Evolutionary conservation across 2,113 vertebrate genomes (phyloP).

Genomic region (Lepisosteus oculatus): DNA sequence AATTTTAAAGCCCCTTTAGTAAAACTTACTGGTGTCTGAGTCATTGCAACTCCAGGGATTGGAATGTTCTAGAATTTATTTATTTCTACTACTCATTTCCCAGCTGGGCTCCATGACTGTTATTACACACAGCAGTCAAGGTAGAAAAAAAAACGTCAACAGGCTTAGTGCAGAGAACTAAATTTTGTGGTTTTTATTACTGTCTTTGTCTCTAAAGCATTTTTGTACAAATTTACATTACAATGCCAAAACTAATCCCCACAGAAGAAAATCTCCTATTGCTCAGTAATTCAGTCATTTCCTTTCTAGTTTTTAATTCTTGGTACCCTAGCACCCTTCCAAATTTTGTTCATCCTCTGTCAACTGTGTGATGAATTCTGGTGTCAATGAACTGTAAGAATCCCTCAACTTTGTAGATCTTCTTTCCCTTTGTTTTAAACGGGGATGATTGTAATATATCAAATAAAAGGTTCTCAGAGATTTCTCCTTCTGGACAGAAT

Average conservation of each 20-base stretch:
- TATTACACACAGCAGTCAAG: constrained; percentile 38
- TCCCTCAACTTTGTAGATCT: too few species aligned
- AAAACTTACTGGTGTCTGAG: constrained; percentile 22
- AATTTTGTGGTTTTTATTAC: constrained; percentile 11
- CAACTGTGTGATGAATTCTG: constrained; percentile 2
- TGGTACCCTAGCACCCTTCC: not conserved
- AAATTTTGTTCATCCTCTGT: not conserved
- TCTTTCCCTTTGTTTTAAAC: too few species aligned
- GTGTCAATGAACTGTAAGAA: not conserved
- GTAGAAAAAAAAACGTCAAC: constrained; percentile 8
- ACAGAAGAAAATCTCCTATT: constrained; percentile 1
- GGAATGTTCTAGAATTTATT: constrained; percentile 43
- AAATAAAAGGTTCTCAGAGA: too few species aligned
- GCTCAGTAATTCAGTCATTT: constrained; percentile 10
- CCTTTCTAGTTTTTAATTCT: not conserved
- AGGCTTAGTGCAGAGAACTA: constrained; percentile 13
- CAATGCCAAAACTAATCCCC: constrained; percentile 13
- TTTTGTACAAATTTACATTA: constrained; percentile 10
- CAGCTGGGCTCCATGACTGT: constrained; percentile 43
- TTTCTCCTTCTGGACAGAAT: too few species aligned
- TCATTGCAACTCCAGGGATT: constrained; percentile 24
- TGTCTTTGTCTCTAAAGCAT: constrained; percentile 1
- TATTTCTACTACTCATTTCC: constrained; percentile 40
- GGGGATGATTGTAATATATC: too few species aligned
- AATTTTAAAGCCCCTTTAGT: constrained; percentile 13